Evolutionary conservation across 2,888 invertebrate genomes (phyloP), one percentile per base, ranked within the genome.

Genomic region (Caenorhabditis sinica): DNA sequence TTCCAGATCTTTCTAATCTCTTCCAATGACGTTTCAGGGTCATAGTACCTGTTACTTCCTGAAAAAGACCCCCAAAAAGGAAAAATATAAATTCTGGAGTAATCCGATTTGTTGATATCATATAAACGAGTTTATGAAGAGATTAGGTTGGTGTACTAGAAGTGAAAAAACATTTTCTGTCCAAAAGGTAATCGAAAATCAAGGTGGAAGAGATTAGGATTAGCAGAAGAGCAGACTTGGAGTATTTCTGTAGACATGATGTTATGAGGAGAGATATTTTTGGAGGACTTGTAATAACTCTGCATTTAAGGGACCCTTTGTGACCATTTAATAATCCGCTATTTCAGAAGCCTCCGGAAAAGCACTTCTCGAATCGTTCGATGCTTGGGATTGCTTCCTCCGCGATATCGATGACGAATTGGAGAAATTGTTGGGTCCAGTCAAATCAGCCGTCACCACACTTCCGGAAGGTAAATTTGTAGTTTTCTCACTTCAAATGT

Each of bases 351-450:
- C 72, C 2, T 73, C 83, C 8, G 77, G 85, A 28, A 79, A 76
- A 51, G 74, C 77, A 4, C 65, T 85, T 1, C 43, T 63, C 17
- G 85, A 85, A 28, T 73, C 80, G 0, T 69, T 87, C 30, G 49
- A 60, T 1, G 68, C 66, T 17, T 87, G 85, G 84, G 69, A 87
- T 56, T 43, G 23, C 8, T 85, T 87, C 63, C 65, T 87, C 20
- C 74, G 79, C n/a, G 74, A 81, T 9, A 81, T 87, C 36, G 86
- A 87, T 60, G 72, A 74, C 8, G 73, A 76, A n/a, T 28, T 87
- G 33, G 86, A 87, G 33, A 79, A 56, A 33, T 75, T 65, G 11
- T 17, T 85, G n/a, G 86, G 86, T 8, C 83, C 83, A n/a, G 60
- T 71, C 33, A 76, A 77, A 30, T 74, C 65, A n/a, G 60, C 36